Evolutionary conservation across 2,113 vertebrate genomes (phyloP).

Genomic region (Oxygymnocypris stewartii): DNA sequence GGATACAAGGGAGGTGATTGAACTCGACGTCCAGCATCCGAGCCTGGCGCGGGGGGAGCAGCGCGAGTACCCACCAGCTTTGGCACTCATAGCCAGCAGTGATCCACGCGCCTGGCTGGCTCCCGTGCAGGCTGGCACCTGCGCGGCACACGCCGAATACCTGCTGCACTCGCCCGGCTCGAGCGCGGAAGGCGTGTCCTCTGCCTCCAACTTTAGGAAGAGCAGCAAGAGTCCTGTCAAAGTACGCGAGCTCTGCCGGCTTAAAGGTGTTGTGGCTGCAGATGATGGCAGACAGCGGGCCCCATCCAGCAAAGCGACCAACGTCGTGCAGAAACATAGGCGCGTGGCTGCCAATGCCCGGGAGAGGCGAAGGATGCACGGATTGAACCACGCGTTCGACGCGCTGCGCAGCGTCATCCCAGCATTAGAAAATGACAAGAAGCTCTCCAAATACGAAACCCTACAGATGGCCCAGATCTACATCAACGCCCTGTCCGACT

Average conservation of each 20-base stretch:
- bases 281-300: slow-evolving; percentile 69
- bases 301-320: slow-evolving; percentile 73
- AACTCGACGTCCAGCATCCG: slow-evolving; percentile 47
- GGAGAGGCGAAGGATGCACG: slow-evolving; percentile 92
- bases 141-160: slow-evolving; percentile 82
- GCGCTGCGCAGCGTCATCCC: slow-evolving; percentile 95
- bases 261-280: slow-evolving; percentile 68
- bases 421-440: slow-evolving; percentile 96
- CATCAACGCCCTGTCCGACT: slow-evolving; percentile 92
- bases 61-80: slow-evolving; percentile 67
- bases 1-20: slow-evolving; percentile 60
- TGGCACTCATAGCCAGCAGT: slow-evolving; percentile 78
- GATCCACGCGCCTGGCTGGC: slow-evolving; percentile 88
- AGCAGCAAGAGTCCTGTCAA: slow-evolving; percentile 69
- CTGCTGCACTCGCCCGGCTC: slow-evolving; percentile 76
- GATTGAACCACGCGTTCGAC: slow-evolving; percentile 94
- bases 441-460: slow-evolving; percentile 97
- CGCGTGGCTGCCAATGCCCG: slow-evolving; percentile 90
- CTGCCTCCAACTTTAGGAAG: slow-evolving; percentile 69
- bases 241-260: slow-evolving; percentile 75
- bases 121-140: slow-evolving; percentile 78
- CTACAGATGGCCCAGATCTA: slow-evolving; percentile 98
- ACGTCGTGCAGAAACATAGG: slow-evolving; percentile 86
- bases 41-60: slow-evolving; percentile 65
- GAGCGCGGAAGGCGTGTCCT: slow-evolving; percentile 74